These are phyloP conservation scores for Grallaria varia DNA, from an alignment of 2,113 vertebrate species.

Conservation along the genomic window DNA sequence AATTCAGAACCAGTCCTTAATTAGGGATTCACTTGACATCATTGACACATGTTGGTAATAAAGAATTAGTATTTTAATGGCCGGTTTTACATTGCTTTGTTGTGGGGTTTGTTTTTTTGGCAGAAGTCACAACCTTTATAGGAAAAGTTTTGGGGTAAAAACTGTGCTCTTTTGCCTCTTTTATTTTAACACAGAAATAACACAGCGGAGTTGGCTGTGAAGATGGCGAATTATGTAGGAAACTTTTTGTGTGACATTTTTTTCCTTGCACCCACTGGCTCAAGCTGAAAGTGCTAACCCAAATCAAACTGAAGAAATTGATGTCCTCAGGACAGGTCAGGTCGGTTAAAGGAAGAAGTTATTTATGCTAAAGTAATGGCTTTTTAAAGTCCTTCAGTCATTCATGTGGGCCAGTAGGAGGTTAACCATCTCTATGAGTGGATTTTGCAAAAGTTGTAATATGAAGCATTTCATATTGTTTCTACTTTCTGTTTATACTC, in stretches of 20 bases:
- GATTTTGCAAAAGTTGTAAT: neutral
- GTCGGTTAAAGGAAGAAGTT: neutral
- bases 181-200: neutral
- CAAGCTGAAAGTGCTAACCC: neutral
- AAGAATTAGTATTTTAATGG: neutral
- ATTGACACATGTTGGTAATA: neutral
- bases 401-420: neutral
- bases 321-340: neutral
- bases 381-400: neutral
- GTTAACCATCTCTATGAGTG: neutral
- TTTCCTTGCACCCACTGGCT: neutral
- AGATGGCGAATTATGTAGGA: neutral
- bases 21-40: neutral
- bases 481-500: neutral
- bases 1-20: neutral
- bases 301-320: neutral
- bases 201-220: fast-evolving
- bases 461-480: neutral
- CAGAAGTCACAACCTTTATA: neutral
- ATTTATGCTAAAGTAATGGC: neutral
- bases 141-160: neutral
- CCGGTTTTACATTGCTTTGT: neutral
- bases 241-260: neutral
- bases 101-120: neutral
- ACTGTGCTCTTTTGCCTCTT: neutral